Base-by-base conservation (phyloP, 2,797 vertebrate species). In the Myiotriccus ornatus region DNA sequence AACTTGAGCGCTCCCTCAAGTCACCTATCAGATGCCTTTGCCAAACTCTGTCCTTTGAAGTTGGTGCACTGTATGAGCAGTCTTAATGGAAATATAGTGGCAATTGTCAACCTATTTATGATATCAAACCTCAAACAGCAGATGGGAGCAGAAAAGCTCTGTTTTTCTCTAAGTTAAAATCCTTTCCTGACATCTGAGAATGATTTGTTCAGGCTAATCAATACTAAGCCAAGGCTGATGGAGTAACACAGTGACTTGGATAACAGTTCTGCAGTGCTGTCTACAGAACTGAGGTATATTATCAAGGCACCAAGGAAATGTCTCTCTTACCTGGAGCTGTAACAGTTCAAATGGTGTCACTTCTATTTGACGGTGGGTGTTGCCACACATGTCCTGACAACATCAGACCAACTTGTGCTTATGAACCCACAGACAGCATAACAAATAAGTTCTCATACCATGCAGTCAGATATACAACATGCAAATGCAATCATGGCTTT, bases 401-500 rank as follows among this genome's bases (percentile, higher is more conserved):
- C 39, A 49, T 39, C n/a, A 24, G 14, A n/a, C 12, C 41, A 35
- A 22, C 3, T 9, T 10, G 10, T 32, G 34, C 32, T 71, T 44
- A 44, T 2, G 39, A 62, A 28, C 25, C 28, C 46, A 41, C 14
- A 55, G 23, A 32, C 0, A 71, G 34, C 2, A 1, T 2, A 55
- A 68, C 23, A 78, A 93, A 56, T 56, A 39, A 64, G 32, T 24
- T 12, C 24, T 10, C 10, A 16, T 2, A 34, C 4, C 25, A 32
- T 10, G 11, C 30, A 65, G 30, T 20, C 69, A 41, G 41, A 70
- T 62, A 27, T 1, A 63, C 56, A 24, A 44, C 35, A 30, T 14
- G 11, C 44, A 86, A 84, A 69, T 34, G 15, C 32, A 84, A n/a
- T 24, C 5, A 15, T 5, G 30, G 23, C 3, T 25, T 59, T 81